Evolutionary conservation across 2,113 vertebrate genomes (phyloP).

Genomic region (Myotis brandtii): DNA sequence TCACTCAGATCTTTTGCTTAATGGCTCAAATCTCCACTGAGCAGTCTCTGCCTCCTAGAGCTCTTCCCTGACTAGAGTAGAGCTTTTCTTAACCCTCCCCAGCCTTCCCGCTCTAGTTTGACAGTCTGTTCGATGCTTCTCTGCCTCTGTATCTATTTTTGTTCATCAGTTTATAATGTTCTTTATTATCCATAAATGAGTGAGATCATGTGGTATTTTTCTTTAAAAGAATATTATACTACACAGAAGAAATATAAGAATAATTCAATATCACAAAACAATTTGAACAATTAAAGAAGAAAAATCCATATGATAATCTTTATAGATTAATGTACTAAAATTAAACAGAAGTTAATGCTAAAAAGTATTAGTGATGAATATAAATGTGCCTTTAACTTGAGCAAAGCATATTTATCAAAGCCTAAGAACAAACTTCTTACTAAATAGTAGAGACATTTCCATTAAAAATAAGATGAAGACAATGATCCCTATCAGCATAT

Average conservation of each 20-base stretch:
- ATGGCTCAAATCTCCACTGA: too few relatives aligned
- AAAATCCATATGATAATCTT: not conserved
- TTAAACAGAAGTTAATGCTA: constrained; percentile 7
- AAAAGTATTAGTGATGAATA: not conserved
- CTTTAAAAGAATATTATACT: not conserved
- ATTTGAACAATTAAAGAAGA: constrained; percentile 10
- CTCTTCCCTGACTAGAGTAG: too few relatives aligned
- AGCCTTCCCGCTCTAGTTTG: too few relatives aligned
- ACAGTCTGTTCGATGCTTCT: too few relatives aligned
- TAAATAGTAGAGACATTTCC: not conserved
- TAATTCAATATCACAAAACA: constrained; percentile 36
- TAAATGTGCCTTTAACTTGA: not conserved
- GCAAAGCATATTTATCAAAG: not conserved
- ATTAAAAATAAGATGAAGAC: constrained; percentile 20
- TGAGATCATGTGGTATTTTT: too few relatives aligned
- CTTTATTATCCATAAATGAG: too few relatives aligned
- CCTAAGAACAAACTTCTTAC: not conserved
- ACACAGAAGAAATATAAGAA: not conserved
- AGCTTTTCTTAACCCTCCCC: too few relatives aligned
- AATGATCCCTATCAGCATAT: not conserved
- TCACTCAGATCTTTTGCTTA: too few relatives aligned
- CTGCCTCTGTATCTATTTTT: too few relatives aligned
- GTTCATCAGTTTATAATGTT: too few relatives aligned
- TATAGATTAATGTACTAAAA: constrained; percentile 43
- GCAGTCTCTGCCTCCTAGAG: too few relatives aligned